These are phyloP conservation scores for Virgularia gustaviana DNA, from an alignment of 92 coral and sea anemone genomes.

Conservation along the genomic window DNA sequence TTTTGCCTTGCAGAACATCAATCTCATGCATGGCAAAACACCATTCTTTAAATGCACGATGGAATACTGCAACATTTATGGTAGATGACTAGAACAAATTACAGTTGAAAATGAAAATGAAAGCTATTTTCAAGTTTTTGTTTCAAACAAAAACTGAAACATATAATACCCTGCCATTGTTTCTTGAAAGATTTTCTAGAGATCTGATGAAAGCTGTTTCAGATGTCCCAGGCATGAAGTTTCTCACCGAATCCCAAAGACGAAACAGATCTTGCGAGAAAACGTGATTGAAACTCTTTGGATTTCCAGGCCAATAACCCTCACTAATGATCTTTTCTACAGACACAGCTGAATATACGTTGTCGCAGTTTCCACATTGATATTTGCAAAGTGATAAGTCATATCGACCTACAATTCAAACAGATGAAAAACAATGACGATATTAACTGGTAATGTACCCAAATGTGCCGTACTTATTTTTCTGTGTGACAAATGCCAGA, in stretches of 20 bases:
- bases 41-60: conserved; percentile 30
- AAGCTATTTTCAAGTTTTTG: too few species aligned
- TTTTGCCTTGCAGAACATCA: conserved; percentile 1
- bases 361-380: neutral
- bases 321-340: neutral
- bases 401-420: neutral
- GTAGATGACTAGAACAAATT: conserved; percentile 14
- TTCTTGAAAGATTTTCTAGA: conserved; percentile 6
- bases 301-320: conserved; percentile 25
- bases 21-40: conserved; percentile 22
- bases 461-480: neutral
- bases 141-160: too few species aligned
- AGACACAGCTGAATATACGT: neutral
- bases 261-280: conserved; percentile 16
- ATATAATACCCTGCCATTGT: conserved; percentile 9
- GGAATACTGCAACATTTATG: conserved; percentile 12
- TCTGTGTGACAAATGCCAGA: neutral
- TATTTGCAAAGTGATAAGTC: neutral
- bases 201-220: conserved; percentile 15
- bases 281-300: conserved; percentile 9
- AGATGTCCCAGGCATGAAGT: conserved; percentile 14
- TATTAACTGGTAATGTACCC: neutral
- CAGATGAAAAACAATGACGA: neutral
- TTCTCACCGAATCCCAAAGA: conserved; percentile 24
- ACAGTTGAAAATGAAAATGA: too few species aligned